Conservation (phyloP, 2,888 invertebrate genomes). For the Scrobipalpa costella region DNA sequence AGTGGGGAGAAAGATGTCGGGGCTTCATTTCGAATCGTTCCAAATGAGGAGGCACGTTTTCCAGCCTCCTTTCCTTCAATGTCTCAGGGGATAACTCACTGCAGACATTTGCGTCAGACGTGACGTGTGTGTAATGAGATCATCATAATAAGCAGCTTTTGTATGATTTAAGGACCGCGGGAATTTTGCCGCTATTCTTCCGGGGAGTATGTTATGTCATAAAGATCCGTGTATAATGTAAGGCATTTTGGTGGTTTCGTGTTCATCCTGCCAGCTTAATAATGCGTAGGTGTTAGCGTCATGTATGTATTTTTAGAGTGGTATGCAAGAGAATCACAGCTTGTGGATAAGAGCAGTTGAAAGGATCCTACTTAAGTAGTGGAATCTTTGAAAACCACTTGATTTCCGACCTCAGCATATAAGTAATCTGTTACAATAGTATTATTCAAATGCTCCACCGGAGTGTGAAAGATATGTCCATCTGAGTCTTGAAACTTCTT, state of each 20-base stretch:
- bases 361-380: too few species aligned
- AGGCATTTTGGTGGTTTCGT: background rate
- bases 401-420: too few species aligned
- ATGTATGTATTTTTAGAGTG: too few species aligned
- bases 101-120: slow-evolving; percentile 44
- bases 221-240: background rate
- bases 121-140: slow-evolving; percentile 55
- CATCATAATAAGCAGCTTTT: slow-evolving; percentile 34
- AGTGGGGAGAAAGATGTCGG: slow-evolving; percentile 32
- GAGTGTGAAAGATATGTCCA: too few species aligned
- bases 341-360: too few species aligned
- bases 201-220: background rate
- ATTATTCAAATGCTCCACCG: too few species aligned
- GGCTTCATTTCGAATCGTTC: slow-evolving; percentile 37
- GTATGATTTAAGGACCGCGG: slow-evolving; percentile 21
- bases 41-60: slow-evolving; percentile 36
- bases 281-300: background rate
- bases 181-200: slow-evolving; percentile 34
- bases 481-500: too few species aligned
- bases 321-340: too few species aligned
- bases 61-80: slow-evolving; percentile 19
- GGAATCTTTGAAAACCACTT: too few species aligned
- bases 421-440: too few species aligned
- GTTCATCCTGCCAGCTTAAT: background rate
- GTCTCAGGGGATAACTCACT: slow-evolving; percentile 31